A percentile compares a stretch with the other conserved stretches of the same genome.
phyloP scores from a whole-genome alignment of 2,888 invertebrate genomes.

The Vanessa cardui region DNA sequence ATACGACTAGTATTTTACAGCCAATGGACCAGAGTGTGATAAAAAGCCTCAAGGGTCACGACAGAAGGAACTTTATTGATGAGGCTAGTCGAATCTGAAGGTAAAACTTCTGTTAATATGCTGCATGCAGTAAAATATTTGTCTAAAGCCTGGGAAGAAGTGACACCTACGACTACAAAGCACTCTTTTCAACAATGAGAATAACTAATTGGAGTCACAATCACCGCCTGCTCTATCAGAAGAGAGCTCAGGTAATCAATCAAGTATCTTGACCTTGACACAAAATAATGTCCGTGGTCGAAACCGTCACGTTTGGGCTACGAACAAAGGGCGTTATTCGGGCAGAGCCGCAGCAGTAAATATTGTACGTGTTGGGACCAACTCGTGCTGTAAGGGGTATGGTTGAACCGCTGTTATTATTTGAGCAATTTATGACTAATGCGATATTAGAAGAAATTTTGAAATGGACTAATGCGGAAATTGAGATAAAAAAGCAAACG shows the following conservation, averaged over 20 bases:
- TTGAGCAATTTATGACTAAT: too few species aligned
- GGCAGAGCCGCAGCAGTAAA: background rate
- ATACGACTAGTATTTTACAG: constrained; percentile 47
- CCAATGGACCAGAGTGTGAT: constrained; percentile 49
- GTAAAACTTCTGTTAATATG: constrained; percentile 47
- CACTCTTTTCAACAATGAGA: constrained; percentile 41
- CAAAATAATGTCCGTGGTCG: constrained; percentile 8
- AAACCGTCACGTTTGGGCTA: constrained; percentile 27
- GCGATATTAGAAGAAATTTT: too few species aligned
- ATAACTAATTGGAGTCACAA: too few species aligned
- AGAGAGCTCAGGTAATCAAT: too few species aligned
- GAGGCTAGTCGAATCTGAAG: constrained; percentile 43
- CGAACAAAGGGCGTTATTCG: background rate
- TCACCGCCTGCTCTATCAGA: too few species aligned
- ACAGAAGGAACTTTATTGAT: constrained; percentile 46
- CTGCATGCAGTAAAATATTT: constrained; percentile 43
- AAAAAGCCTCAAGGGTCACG: constrained; percentile 46
- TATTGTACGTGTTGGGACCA: background rate
- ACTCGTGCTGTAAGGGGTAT: too few species aligned
- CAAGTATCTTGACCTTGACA: too few species aligned
- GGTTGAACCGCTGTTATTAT: too few species aligned
- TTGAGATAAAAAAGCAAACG: constrained; percentile 25
- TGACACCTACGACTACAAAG: constrained; percentile 32
- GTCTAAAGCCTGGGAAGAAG: constrained; percentile 43
- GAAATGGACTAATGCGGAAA: too few species aligned